Conservation (phyloP, 2,888 invertebrate species). For the Barypeithes pellucidus region DNA sequence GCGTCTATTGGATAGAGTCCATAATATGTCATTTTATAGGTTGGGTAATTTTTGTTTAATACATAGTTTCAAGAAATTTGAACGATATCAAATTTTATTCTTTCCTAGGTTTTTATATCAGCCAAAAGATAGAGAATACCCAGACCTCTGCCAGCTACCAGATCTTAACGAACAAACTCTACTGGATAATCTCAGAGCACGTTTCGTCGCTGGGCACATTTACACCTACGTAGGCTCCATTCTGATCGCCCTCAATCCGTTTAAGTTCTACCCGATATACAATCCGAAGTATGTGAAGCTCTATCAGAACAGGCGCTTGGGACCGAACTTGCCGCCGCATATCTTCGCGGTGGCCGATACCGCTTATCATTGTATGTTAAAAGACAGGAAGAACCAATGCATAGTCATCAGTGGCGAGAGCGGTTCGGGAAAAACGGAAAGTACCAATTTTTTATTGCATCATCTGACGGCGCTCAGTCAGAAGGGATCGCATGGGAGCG, state of each 20-base stretch:
- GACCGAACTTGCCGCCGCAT: conserved; percentile 94
- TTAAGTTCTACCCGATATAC: conserved; percentile 97
- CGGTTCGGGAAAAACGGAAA: conserved; percentile 97
- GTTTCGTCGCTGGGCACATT: conserved; percentile 93
- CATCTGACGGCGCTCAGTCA: conserved; percentile 96
- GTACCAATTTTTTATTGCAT: conserved; percentile 95
- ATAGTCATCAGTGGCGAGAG: conserved; percentile 97
- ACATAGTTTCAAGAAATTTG: neutral
- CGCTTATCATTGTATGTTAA: conserved; percentile 95
- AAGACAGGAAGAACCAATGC: conserved; percentile 92
- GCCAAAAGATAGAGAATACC: conserved; percentile 94
- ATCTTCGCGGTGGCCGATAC: conserved; percentile 97
- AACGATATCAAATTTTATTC: neutral
- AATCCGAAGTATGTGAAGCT: conserved; percentile 97
- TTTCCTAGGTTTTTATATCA: conserved; percentile 85
- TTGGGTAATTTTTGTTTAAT: no score
- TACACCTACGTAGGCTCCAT: conserved; percentile 98
- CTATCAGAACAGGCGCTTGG: conserved; percentile 93
- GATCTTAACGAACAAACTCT: conserved; percentile 95
- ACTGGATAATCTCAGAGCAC: conserved; percentile 89
- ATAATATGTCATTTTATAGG: no score
- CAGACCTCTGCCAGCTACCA: conserved; percentile 95
- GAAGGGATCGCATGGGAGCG: conserved; percentile 94
- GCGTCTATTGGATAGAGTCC: no score
- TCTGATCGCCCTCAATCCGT: conserved; percentile 94